phyloP scores from a whole-genome alignment of 2,797 vertebrate genomes.

The Enteromius viviparus region DNA sequence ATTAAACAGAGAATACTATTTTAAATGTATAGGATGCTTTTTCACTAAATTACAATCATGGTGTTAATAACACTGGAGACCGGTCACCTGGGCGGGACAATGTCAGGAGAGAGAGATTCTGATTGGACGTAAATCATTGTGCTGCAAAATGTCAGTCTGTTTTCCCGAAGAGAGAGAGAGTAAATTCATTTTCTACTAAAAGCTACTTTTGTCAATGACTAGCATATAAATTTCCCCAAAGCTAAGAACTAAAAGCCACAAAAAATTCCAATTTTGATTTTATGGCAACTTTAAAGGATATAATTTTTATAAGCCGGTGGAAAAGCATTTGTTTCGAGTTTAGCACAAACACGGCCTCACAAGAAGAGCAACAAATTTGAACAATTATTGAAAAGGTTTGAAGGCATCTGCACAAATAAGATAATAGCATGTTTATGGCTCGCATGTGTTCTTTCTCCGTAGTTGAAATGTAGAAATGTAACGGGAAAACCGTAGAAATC shows the following conservation, averaged over 20 bases:
- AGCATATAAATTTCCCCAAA: background rate
- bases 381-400: conserved; percentile 13
- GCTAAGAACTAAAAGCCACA: conserved; percentile 14
- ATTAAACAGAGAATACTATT: background rate
- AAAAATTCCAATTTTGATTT: conserved; percentile 1
- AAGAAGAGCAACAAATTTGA: background rate
- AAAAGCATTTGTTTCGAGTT: conserved; percentile 15
- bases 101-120: background rate
- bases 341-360: conserved; percentile 5
- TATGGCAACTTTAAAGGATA: background rate
- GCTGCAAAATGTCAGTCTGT: background rate
- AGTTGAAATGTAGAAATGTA: background rate
- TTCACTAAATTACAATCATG: background rate
- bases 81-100: background rate
- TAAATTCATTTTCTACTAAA: background rate
- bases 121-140: background rate
- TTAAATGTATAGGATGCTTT: background rate
- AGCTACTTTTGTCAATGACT: background rate
- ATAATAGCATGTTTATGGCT: conserved; percentile 3
- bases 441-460: background rate
- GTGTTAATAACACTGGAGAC: background rate
- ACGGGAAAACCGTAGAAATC: background rate
- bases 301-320: background rate
- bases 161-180: background rate
- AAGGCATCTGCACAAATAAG: conserved; percentile 17